Percentiles rank a stretch among this genome's conserved stretches.
phyloP scores from a whole-genome alignment of 1,140 invertebrate species.

The Pseudomyrmex flavicornis region DNA sequence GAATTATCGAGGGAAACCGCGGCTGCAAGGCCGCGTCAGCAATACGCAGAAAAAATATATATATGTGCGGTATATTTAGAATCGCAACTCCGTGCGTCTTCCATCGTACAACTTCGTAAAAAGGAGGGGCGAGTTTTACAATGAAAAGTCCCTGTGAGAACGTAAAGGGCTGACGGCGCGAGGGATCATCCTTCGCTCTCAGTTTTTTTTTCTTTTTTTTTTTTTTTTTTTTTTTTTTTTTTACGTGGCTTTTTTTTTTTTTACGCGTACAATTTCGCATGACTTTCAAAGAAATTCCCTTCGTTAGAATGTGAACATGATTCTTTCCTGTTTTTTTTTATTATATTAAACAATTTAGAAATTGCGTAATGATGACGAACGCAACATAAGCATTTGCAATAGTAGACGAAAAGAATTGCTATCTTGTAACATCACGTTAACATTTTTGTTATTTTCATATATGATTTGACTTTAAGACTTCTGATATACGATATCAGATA shows the following conservation, averaged over 20 bases:
- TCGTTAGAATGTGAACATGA: not conserved
- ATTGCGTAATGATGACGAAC: no score
- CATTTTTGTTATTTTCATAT: no score
- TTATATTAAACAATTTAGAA: no score
- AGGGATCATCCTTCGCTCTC: not conserved
- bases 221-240: conserved; percentile 12
- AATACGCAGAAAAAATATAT: conserved; percentile 30
- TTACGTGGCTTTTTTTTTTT: not conserved
- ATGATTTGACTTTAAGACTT: no score
- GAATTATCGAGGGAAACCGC: conserved; percentile 51
- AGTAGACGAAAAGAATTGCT: no score
- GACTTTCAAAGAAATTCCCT: not conserved
- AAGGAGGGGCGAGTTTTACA: not conserved
- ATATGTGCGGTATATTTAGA: conserved; percentile 37
- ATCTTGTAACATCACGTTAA: no score
- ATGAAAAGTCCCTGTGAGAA: conserved; percentile 47
- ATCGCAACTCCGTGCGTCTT: not conserved
- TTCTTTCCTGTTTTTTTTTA: not conserved
- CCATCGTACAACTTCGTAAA: not conserved
- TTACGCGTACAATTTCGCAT: conserved; percentile 35
- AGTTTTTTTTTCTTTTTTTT: not conserved
- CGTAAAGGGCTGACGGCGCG: conserved; percentile 17
- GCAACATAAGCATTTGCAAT: no score
- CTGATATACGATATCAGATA: no score
- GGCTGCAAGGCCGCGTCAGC: conserved; percentile 29